phyloP scores from a whole-genome alignment of 2,888 invertebrate species.

The Heliconius hortense region DNA sequence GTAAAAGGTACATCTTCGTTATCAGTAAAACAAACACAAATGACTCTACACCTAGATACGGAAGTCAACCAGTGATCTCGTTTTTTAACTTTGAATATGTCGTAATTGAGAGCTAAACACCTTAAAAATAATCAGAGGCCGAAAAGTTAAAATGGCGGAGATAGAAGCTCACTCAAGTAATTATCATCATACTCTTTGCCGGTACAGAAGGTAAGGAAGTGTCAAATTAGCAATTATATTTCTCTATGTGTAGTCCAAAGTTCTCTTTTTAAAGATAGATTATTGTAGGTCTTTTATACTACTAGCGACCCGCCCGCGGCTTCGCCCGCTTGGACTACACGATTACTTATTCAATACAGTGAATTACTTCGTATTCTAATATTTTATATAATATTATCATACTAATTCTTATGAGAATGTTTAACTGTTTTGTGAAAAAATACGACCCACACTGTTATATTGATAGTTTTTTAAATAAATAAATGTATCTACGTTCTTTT shows the following conservation, averaged over 20 bases:
- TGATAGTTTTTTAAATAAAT: too few relatives aligned
- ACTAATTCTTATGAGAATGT: too few relatives aligned
- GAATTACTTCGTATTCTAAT: too few relatives aligned
- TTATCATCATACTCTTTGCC: slow-evolving; percentile 17
- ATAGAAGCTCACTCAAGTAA: slow-evolving; percentile 15
- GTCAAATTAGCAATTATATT: not conserved
- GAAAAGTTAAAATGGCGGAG: not conserved
- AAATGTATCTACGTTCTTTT: too few relatives aligned
- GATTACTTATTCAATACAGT: too few relatives aligned
- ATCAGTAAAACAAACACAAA: slow-evolving; percentile 24
- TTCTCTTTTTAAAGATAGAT: not conserved
- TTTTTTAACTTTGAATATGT: not conserved
- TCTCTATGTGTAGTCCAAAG: not conserved
- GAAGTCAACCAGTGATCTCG: slow-evolving; percentile 18
- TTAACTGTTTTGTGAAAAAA: too few relatives aligned
- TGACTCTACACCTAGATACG: slow-evolving; percentile 9
- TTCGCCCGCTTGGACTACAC: too few relatives aligned
- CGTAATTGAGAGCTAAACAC: not conserved
- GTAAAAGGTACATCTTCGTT: slow-evolving; percentile 5
- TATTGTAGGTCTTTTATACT: not conserved
- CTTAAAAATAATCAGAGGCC: not conserved
- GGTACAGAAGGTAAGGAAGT: slow-evolving; percentile 11
- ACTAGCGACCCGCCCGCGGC: too few relatives aligned
- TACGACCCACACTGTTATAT: too few relatives aligned
- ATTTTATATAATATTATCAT: too few relatives aligned